Conservation (phyloP, 2,113 vertebrate species). For the Furnarius figulus region DNA sequence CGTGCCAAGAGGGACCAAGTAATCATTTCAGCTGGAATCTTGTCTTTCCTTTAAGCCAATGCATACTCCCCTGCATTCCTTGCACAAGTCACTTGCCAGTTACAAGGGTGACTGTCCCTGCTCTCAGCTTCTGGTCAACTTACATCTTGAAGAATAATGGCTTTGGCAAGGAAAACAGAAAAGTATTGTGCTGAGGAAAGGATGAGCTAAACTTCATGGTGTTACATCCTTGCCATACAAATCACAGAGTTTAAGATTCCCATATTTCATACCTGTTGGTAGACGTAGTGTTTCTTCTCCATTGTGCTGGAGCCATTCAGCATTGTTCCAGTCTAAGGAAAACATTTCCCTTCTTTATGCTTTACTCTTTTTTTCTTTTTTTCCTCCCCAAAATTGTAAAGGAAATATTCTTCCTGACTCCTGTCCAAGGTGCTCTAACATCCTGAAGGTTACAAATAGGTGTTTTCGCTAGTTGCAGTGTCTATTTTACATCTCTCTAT, state of each 20-base stretch:
- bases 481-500: background rate
- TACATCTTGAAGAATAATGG: background rate
- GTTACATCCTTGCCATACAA: background rate
- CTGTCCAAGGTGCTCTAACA: background rate
- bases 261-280: background rate
- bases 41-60: background rate
- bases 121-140: slow-evolving; percentile 7
- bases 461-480: background rate
- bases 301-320: background rate
- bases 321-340: background rate
- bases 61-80: background rate
- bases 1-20: background rate
- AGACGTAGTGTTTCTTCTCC: background rate
- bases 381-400: background rate
- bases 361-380: background rate
- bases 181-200: background rate
- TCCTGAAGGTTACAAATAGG: background rate
- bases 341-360: background rate
- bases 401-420: background rate
- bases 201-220: background rate
- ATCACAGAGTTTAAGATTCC: background rate
- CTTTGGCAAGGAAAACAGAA: slow-evolving; percentile 4
- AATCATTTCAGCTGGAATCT: background rate
- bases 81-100: background rate
- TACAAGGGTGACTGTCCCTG: background rate